These are phyloP conservation scores for Bradypodion ventrale DNA, from an alignment of 2,797 vertebrate genomes.

Conservation along the genomic window DNA sequence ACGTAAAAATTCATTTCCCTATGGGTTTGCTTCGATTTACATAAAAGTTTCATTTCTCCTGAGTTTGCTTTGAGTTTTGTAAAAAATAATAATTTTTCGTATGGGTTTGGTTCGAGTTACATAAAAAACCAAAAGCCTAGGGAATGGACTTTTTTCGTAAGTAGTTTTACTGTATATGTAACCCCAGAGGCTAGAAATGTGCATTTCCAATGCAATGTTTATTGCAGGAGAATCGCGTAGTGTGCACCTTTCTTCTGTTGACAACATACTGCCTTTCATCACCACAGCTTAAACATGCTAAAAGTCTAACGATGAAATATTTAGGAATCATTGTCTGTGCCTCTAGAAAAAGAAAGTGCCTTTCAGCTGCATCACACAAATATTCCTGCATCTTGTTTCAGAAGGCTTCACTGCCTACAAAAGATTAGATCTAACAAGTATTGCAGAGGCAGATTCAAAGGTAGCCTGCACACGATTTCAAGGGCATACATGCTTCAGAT, in stretches of 20 bases:
- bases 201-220: not conserved
- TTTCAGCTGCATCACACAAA: not conserved
- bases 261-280: not conserved
- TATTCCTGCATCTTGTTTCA: not conserved
- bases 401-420: not conserved
- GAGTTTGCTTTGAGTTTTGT: no score
- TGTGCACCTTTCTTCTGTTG: not conserved
- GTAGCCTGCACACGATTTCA: not conserved
- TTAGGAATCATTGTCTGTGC: not conserved
- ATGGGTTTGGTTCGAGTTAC: no score
- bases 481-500: constrained; percentile 14
- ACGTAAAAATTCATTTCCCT: no score
- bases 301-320: not conserved
- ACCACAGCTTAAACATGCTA: not conserved
- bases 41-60: no score
- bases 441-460: not conserved
- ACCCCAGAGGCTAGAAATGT: no score
- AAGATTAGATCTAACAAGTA: not conserved
- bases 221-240: not conserved
- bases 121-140: no score
- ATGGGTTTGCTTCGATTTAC: no score
- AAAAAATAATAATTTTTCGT: no score
- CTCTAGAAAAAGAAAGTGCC: not conserved
- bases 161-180: no score
- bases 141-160: no score